These are phyloP conservation scores for Chionoecetes opilio DNA, from an alignment of 1,140 invertebrate genomes.

Conservation along the genomic window DNA sequence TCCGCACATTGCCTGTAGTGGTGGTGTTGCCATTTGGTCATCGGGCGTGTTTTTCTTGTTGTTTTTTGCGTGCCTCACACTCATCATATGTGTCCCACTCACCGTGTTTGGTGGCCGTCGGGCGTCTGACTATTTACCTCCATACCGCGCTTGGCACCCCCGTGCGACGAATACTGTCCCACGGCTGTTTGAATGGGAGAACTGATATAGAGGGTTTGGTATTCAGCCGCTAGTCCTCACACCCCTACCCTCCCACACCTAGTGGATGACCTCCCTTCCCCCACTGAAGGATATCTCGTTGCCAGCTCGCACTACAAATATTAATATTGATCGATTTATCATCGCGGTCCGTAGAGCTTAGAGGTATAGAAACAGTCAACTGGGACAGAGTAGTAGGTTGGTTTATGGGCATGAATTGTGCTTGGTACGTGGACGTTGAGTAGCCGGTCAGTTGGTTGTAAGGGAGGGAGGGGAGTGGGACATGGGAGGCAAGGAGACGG, in stretches of 20 bases:
- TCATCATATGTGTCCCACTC: too few species aligned
- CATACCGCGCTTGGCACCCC: background rate
- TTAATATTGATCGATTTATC: background rate
- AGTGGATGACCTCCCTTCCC: conserved; percentile 54
- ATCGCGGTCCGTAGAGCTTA: too few species aligned
- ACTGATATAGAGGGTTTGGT: conserved; percentile 59
- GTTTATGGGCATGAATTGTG: background rate
- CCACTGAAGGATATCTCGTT: conserved; percentile 49
- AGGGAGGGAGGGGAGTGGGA: background rate
- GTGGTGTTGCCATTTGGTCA: conserved; percentile 55
- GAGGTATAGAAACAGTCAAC: background rate
- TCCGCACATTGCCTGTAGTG: conserved; percentile 73
- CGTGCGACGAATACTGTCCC: background rate
- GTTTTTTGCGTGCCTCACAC: conserved; percentile 9
- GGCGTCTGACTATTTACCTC: background rate
- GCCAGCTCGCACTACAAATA: conserved; percentile 14
- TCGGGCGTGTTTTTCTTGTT: background rate
- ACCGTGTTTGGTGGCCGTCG: background rate
- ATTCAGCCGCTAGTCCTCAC: conserved; percentile 51
- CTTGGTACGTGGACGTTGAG: background rate
- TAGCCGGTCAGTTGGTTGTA: background rate
- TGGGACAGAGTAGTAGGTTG: background rate
- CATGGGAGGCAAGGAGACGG: background rate
- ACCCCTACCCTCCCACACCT: conserved; percentile 30
- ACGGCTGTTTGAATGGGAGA: conserved; percentile 23